These are phyloP conservation scores for Atractosteus spatula DNA, from an alignment of 2,113 vertebrate genomes.

Conservation along the genomic window DNA sequence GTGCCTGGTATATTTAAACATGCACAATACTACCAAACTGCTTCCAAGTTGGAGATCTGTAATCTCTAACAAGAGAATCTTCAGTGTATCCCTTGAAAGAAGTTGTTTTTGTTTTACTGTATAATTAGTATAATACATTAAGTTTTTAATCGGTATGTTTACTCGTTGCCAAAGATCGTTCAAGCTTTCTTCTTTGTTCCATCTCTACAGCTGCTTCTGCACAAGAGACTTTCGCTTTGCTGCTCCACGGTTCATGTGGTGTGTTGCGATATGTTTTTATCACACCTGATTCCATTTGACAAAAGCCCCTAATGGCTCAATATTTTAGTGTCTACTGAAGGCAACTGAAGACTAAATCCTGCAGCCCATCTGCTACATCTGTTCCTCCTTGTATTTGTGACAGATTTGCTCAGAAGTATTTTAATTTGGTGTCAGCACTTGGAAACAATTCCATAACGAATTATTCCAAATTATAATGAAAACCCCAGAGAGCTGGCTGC, in stretches of 20 bases:
- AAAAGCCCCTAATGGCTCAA: slow-evolving; percentile 66
- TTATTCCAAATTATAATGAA: slow-evolving; percentile 34
- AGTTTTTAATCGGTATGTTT: no score
- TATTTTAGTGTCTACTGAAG: slow-evolving; percentile 60
- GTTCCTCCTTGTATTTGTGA: slow-evolving; percentile 47
- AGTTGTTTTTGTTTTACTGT: no score
- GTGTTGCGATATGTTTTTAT: slow-evolving; percentile 45
- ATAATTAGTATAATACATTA: no score
- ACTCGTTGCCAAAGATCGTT: no score
- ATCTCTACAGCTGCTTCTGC: slow-evolving; percentile 52
- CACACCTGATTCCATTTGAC: slow-evolving; percentile 70
- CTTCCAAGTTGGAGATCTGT: no score
- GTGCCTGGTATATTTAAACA: no score
- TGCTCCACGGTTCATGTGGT: slow-evolving; percentile 32
- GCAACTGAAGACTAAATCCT: slow-evolving; percentile 63
- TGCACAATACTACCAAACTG: no score
- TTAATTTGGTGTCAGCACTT: slow-evolving; percentile 42
- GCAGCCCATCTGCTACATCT: slow-evolving; percentile 59
- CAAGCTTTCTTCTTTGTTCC: slow-evolving; percentile 21
- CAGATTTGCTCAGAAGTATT: slow-evolving; percentile 48
- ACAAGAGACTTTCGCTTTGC: slow-evolving; percentile 51
- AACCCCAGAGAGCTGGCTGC: slow-evolving; percentile 31
- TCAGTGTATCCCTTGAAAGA: no score
- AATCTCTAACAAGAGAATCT: no score
- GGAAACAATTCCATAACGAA: slow-evolving; percentile 41